Base-by-base conservation (phyloP, 2,113 vertebrate genomes). In the Neodontobutis hainanensis region DNA sequence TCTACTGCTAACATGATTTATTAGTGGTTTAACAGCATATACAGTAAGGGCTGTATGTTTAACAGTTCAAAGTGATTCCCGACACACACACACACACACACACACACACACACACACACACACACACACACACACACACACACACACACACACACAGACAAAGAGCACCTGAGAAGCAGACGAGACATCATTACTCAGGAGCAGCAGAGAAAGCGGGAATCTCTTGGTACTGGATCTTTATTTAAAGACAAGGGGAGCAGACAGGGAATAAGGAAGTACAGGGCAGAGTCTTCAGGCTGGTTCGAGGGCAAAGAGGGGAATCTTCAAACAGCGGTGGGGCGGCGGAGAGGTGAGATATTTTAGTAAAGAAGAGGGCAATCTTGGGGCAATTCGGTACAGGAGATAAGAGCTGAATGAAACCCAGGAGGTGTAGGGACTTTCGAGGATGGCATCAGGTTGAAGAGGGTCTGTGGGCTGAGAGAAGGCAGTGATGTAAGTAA, bases 51-150 rank as follows among this genome's bases (percentile, higher is more conserved):
- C 36, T 51, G 40, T 12, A 58, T 45, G 48, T 56, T 35, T 15
- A 27, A 8, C 19, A 55, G 15, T 56, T 55, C 43, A 56, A 67
- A 67, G 57, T 16, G 49, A 40, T 47, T 58, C 34, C 34, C 2
- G 5, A 35, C 42, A 47, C 4, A 2, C 45, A 16, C 19, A 36
- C 14, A 42, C 5, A 65, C 19, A 43, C 1, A 1, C 44, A 42
- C 19, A 15, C 2, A 11, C 11, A 8, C 10, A 27, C 19, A 27
- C 19, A 27, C 3, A 27, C 19, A 27, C 19, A 27, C 19, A 27
- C 19, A 27, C 19, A 27, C 19, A 27, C 1, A 27, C 19, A 27
- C 19, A 27, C 19, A 2, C 19, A 27, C 3, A 27, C 19, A 27
- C 1, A 27, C 19, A 27, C 19, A 27, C 19, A 27, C 19, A 27